Base-by-base conservation (phyloP, 2,797 vertebrate genomes). In the Lycodopsis pacificus region DNA sequence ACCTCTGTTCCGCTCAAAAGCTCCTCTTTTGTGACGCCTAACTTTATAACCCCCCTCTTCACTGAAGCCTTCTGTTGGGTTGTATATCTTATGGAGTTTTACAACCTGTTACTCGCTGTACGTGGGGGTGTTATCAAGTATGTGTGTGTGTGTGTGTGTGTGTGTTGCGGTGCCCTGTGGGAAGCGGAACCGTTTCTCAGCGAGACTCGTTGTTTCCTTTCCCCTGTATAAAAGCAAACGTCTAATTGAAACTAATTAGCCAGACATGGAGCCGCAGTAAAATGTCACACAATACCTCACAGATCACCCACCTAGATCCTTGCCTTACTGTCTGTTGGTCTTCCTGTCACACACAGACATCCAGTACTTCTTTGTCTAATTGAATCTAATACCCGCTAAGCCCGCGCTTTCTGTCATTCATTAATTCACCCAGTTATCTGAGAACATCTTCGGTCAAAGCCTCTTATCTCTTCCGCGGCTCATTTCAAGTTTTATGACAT, bases 241-340 rank as follows among this genome's bases (percentile, higher is more conserved):
- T 85, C 84, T 90, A 93, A 93, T 91, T 90, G 92, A 88, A 80
- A 88, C 88, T 91, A 92, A 94, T 95, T 92, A 89, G 68, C 80
- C 80, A 74, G 71, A 89, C 76, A 68, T 85, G 81, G 79, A 85
- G 73, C 49, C 2, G 76, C 89, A 86, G 84, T 92, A 91, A 94
- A 93, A 87, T 71, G 83, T 86, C 71, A 84, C 77, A 88, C 83
- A 81, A 85, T 71, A 79, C 78, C 77, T 86, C 65, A 48, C 73
- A 63, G 87, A 93, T 91, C 83, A 78, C 79, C 86, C 84, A 72
- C 80, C 77, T 72, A 65, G 71, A 82, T 79, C 49, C 82, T 46
- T 19, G 40, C 53, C 36, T 57, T 36, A 27, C 71, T 67, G 61
- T 65, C 36, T 78, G 9, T 4, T 4, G n/a, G 38, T 71, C 17